phyloP scores from a whole-genome alignment of 2,888 invertebrate genomes.

The Yponomeuta sedellus region DNA sequence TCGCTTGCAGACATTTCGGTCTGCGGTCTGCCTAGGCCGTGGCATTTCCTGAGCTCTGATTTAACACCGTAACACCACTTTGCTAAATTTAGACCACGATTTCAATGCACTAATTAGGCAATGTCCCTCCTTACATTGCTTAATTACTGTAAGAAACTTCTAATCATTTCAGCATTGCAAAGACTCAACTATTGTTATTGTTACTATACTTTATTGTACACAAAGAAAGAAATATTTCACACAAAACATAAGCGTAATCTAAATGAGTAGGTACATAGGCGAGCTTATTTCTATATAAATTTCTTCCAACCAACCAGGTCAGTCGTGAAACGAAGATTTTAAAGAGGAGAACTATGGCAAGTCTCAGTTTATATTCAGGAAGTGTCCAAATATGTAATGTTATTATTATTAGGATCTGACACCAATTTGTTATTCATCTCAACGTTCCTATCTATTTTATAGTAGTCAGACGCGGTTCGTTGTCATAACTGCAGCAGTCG shows the following conservation, averaged over 20 bases:
- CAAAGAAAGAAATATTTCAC: too few species aligned
- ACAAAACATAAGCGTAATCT: too few species aligned
- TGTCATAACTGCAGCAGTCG: slow-evolving; percentile 45
- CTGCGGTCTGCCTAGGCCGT: slow-evolving; percentile 16
- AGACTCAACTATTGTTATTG: too few species aligned
- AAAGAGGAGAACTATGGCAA: background rate
- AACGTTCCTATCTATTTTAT: background rate
- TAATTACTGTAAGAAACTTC: too few species aligned
- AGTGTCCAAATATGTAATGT: background rate
- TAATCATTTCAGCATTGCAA: background rate
- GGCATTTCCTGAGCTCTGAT: slow-evolving; percentile 14
- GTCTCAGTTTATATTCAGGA: background rate
- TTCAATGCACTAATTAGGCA: too few species aligned
- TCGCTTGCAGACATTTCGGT: slow-evolving; percentile 32
- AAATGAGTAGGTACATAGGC: too few species aligned
- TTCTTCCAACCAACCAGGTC: too few species aligned
- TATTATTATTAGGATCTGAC: background rate
- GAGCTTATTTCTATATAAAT: too few species aligned
- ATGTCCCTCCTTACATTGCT: too few species aligned
- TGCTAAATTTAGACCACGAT: background rate
- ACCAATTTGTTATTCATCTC: background rate
- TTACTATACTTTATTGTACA: too few species aligned
- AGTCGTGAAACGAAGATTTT: too few species aligned
- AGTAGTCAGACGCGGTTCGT: slow-evolving; percentile 2
- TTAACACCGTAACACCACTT: background rate